Conservation (phyloP, 2,797 vertebrate genomes). For the Gobionotothen gibberifrons region DNA sequence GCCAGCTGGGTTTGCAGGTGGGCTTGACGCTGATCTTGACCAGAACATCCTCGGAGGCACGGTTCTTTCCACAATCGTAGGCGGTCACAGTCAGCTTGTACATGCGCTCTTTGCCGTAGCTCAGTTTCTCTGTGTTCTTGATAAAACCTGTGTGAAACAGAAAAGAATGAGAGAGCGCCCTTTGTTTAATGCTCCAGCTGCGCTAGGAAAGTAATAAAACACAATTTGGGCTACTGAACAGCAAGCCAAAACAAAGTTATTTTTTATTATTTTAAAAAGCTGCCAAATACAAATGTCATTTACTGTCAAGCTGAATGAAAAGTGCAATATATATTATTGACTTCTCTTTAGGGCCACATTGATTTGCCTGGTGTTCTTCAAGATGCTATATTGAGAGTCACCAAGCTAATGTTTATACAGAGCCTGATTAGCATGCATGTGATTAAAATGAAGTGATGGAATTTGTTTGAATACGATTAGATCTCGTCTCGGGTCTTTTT, state of each 20-base stretch:
- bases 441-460: constrained; percentile 10
- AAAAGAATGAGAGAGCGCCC: neutral
- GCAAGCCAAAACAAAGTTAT: neutral
- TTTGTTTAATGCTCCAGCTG: constrained; percentile 25
- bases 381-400: neutral
- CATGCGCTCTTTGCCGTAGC: constrained; percentile 92
- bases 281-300: neutral
- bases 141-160: constrained; percentile 88
- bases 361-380: neutral
- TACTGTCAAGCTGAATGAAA: neutral
- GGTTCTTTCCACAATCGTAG: constrained; percentile 97
- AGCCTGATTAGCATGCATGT: constrained; percentile 6
- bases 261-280: neutral
- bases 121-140: constrained; percentile 96
- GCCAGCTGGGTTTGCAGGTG: constrained; percentile 96
- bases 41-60: constrained; percentile 93
- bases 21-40: constrained; percentile 97
- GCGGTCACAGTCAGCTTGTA: constrained; percentile 97
- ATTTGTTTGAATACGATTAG: constrained; percentile 8
- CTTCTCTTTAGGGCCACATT: neutral
- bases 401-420: neutral
- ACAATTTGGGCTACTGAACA: constrained; percentile 6
- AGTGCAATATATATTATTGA: neutral
- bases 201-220: constrained; percentile 13
- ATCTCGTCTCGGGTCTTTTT: neutral